Evolutionary conservation across 2,888 invertebrate species (phyloP).

Genomic region (Tiphia femorata): DNA sequence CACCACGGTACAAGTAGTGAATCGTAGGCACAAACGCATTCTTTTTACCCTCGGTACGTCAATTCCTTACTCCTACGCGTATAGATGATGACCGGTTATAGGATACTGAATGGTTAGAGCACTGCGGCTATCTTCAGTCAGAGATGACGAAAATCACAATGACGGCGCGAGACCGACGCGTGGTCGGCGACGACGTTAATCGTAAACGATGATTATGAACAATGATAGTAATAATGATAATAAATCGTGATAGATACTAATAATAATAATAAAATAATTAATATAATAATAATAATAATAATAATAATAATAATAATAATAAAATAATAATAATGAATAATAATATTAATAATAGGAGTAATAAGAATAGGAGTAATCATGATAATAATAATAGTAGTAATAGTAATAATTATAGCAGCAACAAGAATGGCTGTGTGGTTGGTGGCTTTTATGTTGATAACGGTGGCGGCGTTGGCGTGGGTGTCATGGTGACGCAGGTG

Average conservation of each 20-base stretch:
- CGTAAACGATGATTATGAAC: slow-evolving; percentile 10
- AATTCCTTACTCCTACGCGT: slow-evolving; percentile 38
- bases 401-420: slow-evolving; percentile 33
- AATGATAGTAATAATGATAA: slow-evolving; percentile 49
- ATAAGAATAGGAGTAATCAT: slow-evolving; percentile 32
- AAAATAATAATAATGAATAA: slow-evolving; percentile 24
- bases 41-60: slow-evolving; percentile 46
- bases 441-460: slow-evolving; percentile 58
- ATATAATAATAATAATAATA: slow-evolving; percentile 48
- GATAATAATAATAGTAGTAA: slow-evolving; percentile 30
- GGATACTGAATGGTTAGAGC: slow-evolving; percentile 20
- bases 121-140: slow-evolving; percentile 31
- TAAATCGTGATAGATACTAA: slow-evolving; percentile 43
- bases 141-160: slow-evolving; percentile 29
- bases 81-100: slow-evolving; percentile 20
- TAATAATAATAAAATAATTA: slow-evolving; percentile 44
- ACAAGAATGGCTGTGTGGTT: slow-evolving; percentile 17
- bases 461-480: slow-evolving; percentile 57
- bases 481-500: slow-evolving; percentile 59
- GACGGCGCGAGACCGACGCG: slow-evolving; percentile 16
- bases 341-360: slow-evolving; percentile 33
- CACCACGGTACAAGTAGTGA: slow-evolving; percentile 33
- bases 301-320: slow-evolving; percentile 48
- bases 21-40: slow-evolving; percentile 46
- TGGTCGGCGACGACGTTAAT: slow-evolving; percentile 27